Conservation (phyloP, 2,797 vertebrate species). For the Pantherophis alleghaniensis region DNA sequence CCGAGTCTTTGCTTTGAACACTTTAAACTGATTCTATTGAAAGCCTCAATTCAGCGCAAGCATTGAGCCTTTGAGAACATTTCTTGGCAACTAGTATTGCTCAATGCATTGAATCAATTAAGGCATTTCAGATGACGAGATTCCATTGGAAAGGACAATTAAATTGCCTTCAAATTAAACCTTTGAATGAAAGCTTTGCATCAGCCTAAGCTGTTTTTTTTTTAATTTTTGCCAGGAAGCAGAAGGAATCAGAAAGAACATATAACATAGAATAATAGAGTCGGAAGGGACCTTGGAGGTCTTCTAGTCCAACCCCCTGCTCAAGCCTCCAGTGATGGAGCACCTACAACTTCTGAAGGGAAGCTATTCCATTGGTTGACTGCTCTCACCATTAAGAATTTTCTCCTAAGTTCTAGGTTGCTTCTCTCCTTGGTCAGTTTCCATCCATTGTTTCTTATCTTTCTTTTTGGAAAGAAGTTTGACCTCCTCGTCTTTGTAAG, state of each 20-base stretch:
- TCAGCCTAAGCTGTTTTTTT: background rate
- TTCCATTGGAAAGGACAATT: background rate
- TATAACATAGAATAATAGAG: background rate
- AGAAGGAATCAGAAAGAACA: background rate
- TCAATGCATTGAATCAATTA: background rate
- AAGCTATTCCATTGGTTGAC: background rate
- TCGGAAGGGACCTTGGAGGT: background rate
- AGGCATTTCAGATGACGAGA: background rate
- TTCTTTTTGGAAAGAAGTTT: background rate
- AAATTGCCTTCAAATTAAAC: background rate
- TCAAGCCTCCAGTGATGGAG: background rate
- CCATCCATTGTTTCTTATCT: no score
- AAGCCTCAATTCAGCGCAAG: background rate
- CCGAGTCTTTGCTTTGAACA: background rate
- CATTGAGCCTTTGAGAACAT: background rate
- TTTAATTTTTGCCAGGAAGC: background rate
- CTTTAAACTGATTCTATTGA: background rate
- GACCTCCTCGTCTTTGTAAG: background rate
- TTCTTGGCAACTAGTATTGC: background rate
- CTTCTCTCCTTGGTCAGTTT: background rate
- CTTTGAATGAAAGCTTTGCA: background rate
- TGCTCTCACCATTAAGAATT: background rate
- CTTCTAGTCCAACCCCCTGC: background rate
- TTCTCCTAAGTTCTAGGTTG: background rate
- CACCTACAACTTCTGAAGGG: background rate